Evolutionary conservation across 2,797 vertebrate genomes (phyloP), one percentile per base, ranked within the genome.

Genomic region (Bradypus variegatus): DNA sequence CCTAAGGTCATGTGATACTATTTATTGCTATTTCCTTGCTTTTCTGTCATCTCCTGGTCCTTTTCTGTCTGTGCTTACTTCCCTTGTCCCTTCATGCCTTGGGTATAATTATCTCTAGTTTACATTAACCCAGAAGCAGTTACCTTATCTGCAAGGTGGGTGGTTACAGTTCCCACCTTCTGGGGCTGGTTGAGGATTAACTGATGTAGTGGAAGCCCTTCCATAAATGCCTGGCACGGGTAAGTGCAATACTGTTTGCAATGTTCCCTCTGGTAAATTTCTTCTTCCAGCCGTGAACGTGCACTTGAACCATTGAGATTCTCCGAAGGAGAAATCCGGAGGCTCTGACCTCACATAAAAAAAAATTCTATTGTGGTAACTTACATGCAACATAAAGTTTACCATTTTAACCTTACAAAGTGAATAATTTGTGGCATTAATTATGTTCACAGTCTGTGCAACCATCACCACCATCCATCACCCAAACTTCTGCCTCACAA

Each of bases 161-260:
- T 14, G 6, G 14, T 31, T 41, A 27, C 0, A 12, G 25, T 2
- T 0, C 1, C 0, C 0, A 16, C 14, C 21, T 9, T n/a, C 27
- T 1, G 2, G 3, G 64, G 67, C 16, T 6, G 13, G 11, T 5
- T 6, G 62, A 27, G 23, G 72, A 4, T 13, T 16, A 15, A 4
- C 12, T 3, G 29, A 36, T 29, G 1, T 15, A 29, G 60, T 4
- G 7, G 12, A 33, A 18, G 36, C 62, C 48, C 31, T 8, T 18
- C 69, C 76, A 1, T 8, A 11, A 2, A 25, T 6, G n/a, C 0
- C 36, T 3, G 6, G 33, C 19, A 6, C 8, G 19, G 18, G 55
- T 21, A 4, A 58, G 21, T 5, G 58, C 58, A 23, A 21, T 21
- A 8, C 55, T 55, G 21, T 23, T 23, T 23, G 58, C 58, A 6